These are phyloP conservation scores for Carassius carassius DNA, from an alignment of 2,113 vertebrate species.

Conservation along the genomic window DNA sequence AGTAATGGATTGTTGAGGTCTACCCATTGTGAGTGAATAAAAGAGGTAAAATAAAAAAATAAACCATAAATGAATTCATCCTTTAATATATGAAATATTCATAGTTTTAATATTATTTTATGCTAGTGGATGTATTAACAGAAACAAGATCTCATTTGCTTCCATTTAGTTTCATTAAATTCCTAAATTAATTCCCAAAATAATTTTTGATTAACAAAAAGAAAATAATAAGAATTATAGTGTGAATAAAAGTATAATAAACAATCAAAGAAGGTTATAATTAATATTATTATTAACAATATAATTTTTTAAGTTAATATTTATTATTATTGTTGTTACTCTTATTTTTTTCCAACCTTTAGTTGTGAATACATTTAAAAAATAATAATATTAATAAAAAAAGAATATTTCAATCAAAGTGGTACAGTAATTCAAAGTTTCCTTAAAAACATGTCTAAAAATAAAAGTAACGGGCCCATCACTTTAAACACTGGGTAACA, in stretches of 20 bases:
- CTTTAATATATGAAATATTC: neutral
- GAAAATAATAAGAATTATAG: neutral
- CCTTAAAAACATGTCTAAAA: neutral
- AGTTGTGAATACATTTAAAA: neutral
- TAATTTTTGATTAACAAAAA: no score
- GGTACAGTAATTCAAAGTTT: neutral
- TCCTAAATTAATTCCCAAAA: neutral
- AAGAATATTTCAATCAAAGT: neutral
- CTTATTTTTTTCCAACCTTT: neutral
- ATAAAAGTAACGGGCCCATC: neutral
- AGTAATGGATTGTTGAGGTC: neutral
- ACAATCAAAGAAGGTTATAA: neutral
- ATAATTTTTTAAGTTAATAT: no score
- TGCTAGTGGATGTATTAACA: neutral
- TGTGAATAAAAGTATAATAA: neutral
- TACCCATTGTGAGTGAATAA: neutral
- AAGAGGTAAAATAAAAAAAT: no score
- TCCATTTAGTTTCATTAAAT: neutral
- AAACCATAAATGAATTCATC: neutral
- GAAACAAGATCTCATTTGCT: neutral
- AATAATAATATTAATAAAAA: no score
- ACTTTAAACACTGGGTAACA: neutral
- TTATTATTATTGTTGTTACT: neutral
- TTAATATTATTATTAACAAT: neutral
- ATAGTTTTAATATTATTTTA: neutral